These are phyloP conservation scores for Asbolus verrucosus DNA, from an alignment of 1,140 invertebrate species.

Conservation along the genomic window DNA sequence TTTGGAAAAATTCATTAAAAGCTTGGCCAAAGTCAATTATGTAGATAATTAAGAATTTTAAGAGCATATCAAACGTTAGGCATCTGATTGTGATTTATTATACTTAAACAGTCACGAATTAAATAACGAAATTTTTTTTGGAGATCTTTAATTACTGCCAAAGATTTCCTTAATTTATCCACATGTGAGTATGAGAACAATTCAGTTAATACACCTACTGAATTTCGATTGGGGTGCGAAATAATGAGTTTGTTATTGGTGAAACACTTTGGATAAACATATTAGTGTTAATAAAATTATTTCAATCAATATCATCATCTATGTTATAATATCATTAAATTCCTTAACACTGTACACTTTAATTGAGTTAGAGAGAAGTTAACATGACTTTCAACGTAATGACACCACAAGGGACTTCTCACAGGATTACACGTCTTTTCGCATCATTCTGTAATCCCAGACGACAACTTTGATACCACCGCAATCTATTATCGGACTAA, in stretches of 20 bases:
- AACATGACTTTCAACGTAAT: slow-evolving; percentile 45
- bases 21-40: too few species aligned
- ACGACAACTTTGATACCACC: slow-evolving; percentile 41
- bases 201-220: not conserved
- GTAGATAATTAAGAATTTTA: too few species aligned
- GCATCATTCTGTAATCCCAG: slow-evolving; percentile 43
- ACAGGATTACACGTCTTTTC: slow-evolving; percentile 44
- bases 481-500: slow-evolving; percentile 49
- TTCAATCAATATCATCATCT: slow-evolving; percentile 42
- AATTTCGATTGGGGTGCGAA: slow-evolving; percentile 26
- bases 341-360: slow-evolving; percentile 31
- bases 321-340: slow-evolving; percentile 17
- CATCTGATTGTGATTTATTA: too few species aligned
- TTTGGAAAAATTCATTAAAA: too few species aligned
- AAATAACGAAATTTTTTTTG: too few species aligned
- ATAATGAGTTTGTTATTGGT: slow-evolving; percentile 23
- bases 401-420: slow-evolving; percentile 37
- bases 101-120: too few species aligned
- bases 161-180: too few species aligned
- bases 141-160: too few species aligned
- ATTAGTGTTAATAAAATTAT: slow-evolving; percentile 35
- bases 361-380: slow-evolving; percentile 44
- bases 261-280: slow-evolving; percentile 38
- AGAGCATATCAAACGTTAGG: too few species aligned
- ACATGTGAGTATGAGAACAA: too few species aligned